These are phyloP conservation scores for Tenthredo livida DNA, from an alignment of 2,888 invertebrate genomes.

Conservation along the genomic window DNA sequence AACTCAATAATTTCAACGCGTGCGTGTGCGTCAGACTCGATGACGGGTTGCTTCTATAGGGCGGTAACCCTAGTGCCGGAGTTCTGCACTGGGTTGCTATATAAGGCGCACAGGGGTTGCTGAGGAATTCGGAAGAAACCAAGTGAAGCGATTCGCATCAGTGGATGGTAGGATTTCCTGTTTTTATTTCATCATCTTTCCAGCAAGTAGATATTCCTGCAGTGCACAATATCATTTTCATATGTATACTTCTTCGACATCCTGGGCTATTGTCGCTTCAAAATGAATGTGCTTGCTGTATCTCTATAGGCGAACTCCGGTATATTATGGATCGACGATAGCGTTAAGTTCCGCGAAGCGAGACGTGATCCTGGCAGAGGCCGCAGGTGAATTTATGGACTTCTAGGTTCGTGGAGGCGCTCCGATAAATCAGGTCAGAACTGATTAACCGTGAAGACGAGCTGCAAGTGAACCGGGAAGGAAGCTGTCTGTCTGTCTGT, in stretches of 20 bases:
- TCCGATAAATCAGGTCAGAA: conserved; percentile 35
- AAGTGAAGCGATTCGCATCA: conserved; percentile 11
- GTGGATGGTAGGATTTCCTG: conserved; percentile 3
- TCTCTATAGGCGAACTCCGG: background rate
- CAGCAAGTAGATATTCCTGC: background rate
- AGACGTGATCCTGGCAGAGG: background rate
- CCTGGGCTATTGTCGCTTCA: background rate
- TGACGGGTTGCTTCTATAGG: conserved; percentile 8
- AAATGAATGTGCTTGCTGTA: background rate
- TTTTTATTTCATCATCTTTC: background rate
- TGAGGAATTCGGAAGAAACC: conserved; percentile 15
- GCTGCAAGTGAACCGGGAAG: background rate
- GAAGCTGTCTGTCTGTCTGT: conserved; percentile 25
- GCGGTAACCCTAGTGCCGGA: background rate
- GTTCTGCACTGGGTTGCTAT: background rate
- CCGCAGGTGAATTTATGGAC: background rate
- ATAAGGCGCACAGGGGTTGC: background rate
- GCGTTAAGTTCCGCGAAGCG: background rate
- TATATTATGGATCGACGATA: background rate
- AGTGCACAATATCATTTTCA: background rate
- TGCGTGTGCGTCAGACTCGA: conserved; percentile 3
- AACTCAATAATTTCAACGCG: conserved; percentile 31
- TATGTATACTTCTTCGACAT: background rate
- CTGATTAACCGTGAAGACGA: conserved; percentile 1
- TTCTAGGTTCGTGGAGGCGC: background rate